phyloP scores from a whole-genome alignment of 92 coral and sea anemone genomes.

The Bergia puertoricense region DNA sequence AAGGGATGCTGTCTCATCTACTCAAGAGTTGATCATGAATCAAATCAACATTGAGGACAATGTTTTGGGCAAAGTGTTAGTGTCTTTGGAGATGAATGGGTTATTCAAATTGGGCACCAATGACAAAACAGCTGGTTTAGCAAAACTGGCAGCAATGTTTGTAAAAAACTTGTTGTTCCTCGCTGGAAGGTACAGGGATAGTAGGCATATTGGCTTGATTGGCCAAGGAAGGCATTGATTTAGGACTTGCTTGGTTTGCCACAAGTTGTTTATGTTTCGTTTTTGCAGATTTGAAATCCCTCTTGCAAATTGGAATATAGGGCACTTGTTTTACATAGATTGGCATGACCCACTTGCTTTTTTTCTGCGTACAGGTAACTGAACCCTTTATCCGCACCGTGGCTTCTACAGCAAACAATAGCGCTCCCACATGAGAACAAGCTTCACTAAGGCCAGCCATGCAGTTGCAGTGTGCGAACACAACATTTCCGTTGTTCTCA shows the following conservation, averaged over 20 bases:
- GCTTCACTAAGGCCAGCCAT: slow-evolving; percentile 55
- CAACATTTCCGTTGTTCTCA: slow-evolving; percentile 35
- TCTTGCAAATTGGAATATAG: slow-evolving; percentile 16
- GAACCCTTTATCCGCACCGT: slow-evolving; percentile 35
- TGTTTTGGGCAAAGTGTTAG: slow-evolving; percentile 29
- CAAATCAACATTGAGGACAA: slow-evolving; percentile 23
- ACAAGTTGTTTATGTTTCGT: slow-evolving; percentile 4
- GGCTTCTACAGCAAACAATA: slow-evolving; percentile 45
- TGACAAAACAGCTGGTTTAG: slow-evolving; percentile 46
- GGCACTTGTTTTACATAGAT: slow-evolving; percentile 42
- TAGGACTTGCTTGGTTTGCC: background rate
- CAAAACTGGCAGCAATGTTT: slow-evolving; percentile 20
- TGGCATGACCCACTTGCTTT: slow-evolving; percentile 49
- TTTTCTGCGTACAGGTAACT: slow-evolving; percentile 33
- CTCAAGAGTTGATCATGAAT: slow-evolving; percentile 12
- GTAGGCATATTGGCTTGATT: background rate
- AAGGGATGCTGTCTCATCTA: slow-evolving; percentile 14
- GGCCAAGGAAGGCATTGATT: background rate
- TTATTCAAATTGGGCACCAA: slow-evolving; percentile 43
- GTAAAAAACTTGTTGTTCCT: slow-evolving; percentile 37
- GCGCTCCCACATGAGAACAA: slow-evolving; percentile 53
- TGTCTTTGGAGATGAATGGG: slow-evolving; percentile 32
- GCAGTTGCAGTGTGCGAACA: slow-evolving; percentile 50
- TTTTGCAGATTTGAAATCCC: slow-evolving; percentile 41
- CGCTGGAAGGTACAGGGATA: slow-evolving; percentile 44